phyloP scores from a whole-genome alignment of 1,140 invertebrate species.

The Psix sp. region DNA sequence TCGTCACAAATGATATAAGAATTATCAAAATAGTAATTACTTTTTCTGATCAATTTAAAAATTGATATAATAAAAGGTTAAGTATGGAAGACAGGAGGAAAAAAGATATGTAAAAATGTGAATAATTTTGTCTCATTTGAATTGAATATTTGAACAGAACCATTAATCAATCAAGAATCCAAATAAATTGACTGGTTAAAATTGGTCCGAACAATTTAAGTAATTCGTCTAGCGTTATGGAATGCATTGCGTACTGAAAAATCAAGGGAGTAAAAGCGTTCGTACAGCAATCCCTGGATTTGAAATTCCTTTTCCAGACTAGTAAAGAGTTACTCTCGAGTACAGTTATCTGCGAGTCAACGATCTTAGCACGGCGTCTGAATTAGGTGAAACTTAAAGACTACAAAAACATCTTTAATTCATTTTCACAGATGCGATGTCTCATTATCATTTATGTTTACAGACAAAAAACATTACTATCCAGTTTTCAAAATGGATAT shows the following conservation, averaged over 20 bases:
- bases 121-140: too few relatives aligned
- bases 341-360: conserved; percentile 65
- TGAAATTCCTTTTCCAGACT: conserved; percentile 51
- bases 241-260: conserved; percentile 9
- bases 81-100: too few relatives aligned
- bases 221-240: background rate
- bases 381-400: conserved; percentile 60
- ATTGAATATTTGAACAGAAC: too few relatives aligned
- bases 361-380: conserved; percentile 56
- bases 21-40: too few relatives aligned
- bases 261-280: conserved; percentile 25
- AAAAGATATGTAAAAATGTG: too few relatives aligned
- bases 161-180: too few relatives aligned
- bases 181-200: too few relatives aligned
- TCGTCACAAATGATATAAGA: background rate
- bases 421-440: conserved; percentile 20
- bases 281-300: conserved; percentile 17
- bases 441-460: conserved; percentile 30
- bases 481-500: too few relatives aligned
- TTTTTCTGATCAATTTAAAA: too few relatives aligned
- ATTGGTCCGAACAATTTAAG: too few relatives aligned
- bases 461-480: conserved; percentile 33
- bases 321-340: conserved; percentile 47
- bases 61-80: too few relatives aligned
- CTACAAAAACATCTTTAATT: conserved; percentile 44